phyloP scores from a whole-genome alignment of 1,140 invertebrate genomes.

The Saccostrea cuccullata region DNA sequence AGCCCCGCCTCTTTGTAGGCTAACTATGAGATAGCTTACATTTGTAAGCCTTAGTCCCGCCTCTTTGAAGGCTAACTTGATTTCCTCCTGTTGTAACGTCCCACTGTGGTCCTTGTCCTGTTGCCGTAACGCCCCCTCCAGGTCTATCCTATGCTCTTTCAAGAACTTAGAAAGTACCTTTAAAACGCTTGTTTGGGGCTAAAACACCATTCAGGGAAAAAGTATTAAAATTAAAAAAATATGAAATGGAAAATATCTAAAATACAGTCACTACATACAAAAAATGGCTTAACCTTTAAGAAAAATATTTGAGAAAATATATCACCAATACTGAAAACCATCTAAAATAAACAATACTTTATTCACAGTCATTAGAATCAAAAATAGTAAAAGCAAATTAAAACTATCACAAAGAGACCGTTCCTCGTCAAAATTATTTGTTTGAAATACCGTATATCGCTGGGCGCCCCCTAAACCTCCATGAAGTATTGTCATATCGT shows the following conservation, averaged over 20 bases:
- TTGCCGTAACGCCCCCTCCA: conserved; percentile 65
- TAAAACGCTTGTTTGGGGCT: conserved; percentile 66
- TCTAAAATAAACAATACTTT: too few species aligned
- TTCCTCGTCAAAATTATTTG: too few species aligned
- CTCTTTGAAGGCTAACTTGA: conserved; percentile 68
- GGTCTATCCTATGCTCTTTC: conserved; percentile 58
- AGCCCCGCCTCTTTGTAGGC: too few species aligned
- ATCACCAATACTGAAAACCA: too few species aligned
- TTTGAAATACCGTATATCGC: conserved; percentile 57
- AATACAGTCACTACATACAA: too few species aligned
- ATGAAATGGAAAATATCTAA: not conserved
- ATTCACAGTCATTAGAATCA: not conserved
- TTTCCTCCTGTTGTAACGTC: conserved; percentile 65
- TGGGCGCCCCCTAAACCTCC: conserved; percentile 66
- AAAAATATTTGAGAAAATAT: too few species aligned
- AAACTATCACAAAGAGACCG: too few species aligned
- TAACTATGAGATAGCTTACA: conserved; percentile 58
- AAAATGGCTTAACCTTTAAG: too few species aligned
- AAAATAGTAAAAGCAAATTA: not conserved
- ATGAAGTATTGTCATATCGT: conserved; percentile 70
- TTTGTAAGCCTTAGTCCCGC: conserved; percentile 71
- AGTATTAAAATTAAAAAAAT: not conserved
- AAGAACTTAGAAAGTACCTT: conserved; percentile 68
- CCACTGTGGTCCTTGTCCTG: conserved; percentile 71
- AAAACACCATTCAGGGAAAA: conserved; percentile 3